Percentiles rank a stretch among this genome's conserved stretches.
Conservation (phyloP, 2,113 vertebrate species). For the Etheostoma cragini region DNA sequence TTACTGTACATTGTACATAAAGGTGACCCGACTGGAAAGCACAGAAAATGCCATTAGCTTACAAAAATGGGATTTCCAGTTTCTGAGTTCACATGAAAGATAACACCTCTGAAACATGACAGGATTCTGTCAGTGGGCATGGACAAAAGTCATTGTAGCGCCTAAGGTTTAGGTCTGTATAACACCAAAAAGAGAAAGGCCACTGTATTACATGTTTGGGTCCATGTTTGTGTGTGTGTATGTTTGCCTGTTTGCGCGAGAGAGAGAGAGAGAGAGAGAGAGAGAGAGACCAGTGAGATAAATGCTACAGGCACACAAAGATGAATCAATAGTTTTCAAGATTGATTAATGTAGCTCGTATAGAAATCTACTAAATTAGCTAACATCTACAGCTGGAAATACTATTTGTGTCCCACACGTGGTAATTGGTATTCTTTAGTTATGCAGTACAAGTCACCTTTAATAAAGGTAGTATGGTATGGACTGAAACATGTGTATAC, state of each 20-base stretch:
- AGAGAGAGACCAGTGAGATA: neutral
- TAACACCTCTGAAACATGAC: slow-evolving; percentile 6
- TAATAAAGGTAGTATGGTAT: neutral
- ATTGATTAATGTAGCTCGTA: neutral
- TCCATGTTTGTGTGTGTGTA: slow-evolving; percentile 18
- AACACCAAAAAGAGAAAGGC: slow-evolving; percentile 57
- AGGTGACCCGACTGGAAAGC: slow-evolving; percentile 24
- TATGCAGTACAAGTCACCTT: neutral
- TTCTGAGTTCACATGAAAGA: slow-evolving; percentile 6
- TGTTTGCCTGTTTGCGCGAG: neutral
- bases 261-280: neutral
- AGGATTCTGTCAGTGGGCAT: neutral
- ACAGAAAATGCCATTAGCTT: slow-evolving; percentile 17
- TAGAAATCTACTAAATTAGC: slow-evolving; percentile 20
- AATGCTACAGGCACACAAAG: slow-evolving; percentile 34
- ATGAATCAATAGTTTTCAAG: neutral
- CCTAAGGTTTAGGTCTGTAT: slow-evolving; percentile 23
- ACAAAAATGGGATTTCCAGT: slow-evolving; percentile 35
- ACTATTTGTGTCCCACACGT: neutral
- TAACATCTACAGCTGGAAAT: slow-evolving; percentile 15
- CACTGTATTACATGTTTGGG: slow-evolving; percentile 39
- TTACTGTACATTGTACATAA: slow-evolving; percentile 2
- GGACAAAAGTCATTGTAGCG: slow-evolving; percentile 1
- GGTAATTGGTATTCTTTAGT: neutral
- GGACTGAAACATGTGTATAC: neutral